Evolutionary conservation across 2,113 vertebrate genomes (phyloP).

Genomic region (Aldabrachelys gigantea): DNA sequence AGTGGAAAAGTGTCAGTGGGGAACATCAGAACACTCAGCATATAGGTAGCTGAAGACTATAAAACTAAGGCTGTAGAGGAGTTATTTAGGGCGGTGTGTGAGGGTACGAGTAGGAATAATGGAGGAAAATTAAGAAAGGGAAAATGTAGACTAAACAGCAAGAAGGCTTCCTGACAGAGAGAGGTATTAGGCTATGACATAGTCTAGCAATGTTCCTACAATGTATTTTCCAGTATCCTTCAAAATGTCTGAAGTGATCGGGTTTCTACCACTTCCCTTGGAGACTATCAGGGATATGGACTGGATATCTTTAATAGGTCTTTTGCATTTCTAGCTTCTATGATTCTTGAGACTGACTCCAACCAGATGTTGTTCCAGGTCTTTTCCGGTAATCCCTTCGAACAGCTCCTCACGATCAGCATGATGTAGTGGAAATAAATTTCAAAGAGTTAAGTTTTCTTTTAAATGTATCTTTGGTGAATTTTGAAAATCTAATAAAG

Average conservation of each 20-base stretch:
- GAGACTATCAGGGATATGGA: neutral
- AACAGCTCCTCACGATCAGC: neutral
- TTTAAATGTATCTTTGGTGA: neutral
- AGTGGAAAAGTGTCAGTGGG: rapidly evolving
- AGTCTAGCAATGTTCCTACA: too few species aligned
- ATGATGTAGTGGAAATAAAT: rapidly evolving
- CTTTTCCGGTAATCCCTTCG: neutral
- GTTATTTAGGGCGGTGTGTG: neutral
- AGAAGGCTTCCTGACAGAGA: neutral
- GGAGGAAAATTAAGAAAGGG: neutral
- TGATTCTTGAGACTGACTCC: neutral
- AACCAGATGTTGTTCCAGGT: neutral
- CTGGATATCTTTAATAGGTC: neutral
- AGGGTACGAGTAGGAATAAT: neutral
- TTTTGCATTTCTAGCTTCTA: neutral
- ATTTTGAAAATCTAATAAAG: neutral
- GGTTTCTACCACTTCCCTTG: too few species aligned
- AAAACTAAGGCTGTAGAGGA: neutral
- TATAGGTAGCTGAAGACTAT: neutral
- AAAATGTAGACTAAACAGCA: neutral
- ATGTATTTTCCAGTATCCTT: too few species aligned
- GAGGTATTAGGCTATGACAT: neutral
- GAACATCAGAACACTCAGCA: neutral
- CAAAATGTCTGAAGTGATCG: too few species aligned
- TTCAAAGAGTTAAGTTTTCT: neutral